Base-by-base conservation (phyloP, 1,140 invertebrate species). In the Lordiphosa stackelbergi region DNA sequence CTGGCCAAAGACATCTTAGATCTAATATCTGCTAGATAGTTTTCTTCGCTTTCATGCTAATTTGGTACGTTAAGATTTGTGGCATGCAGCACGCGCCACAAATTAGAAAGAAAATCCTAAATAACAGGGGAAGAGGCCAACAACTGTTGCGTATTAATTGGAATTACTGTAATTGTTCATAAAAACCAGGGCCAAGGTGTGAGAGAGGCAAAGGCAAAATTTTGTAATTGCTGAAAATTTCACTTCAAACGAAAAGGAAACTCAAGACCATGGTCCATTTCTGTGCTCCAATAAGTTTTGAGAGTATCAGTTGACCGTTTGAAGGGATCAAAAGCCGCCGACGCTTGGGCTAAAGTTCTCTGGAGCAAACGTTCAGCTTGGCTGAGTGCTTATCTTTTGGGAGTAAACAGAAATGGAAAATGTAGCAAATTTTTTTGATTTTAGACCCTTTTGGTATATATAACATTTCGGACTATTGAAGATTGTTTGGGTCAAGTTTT, bases 61-160 rank as follows among this genome's bases (percentile, higher is more conserved):
- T 66, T 66, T 66, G 41, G 36, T 43, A 52, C 34, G 52, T 69
- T 31, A 28, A 24, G 22, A 24, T 24, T 60, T 53, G 62, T 73
- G 66, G 70, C 70, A 73, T 73, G 66, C 70, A 73, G 69, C 70
- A 73, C 70, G 66, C 70, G 70, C 62, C 66, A 66, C 62, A 73
- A 73, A 69, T 69, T 73, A 70, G 70, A 66, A 62, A 53, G 28
- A 22, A 62, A 55, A 62, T 62, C 47, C 35, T 41, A 46, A 28
- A 46, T 13, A 46, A 28, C 28, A 46, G 28, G 8, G 11, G n/a
- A 45, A 46, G 31, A 34, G 24, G 24, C 10, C 24, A 46, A 12
- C 43, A 46, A 46, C 43, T 46, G 24, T 12, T 65, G 53, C 56
- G 56, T 72, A 72, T 72, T 72, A 72, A 72, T 72, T 72, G 69